Percentiles rank a stretch among this genome's conserved stretches.
Evolutionary conservation across 1,140 invertebrate species (phyloP).

Genomic region (Atta colombica): DNA sequence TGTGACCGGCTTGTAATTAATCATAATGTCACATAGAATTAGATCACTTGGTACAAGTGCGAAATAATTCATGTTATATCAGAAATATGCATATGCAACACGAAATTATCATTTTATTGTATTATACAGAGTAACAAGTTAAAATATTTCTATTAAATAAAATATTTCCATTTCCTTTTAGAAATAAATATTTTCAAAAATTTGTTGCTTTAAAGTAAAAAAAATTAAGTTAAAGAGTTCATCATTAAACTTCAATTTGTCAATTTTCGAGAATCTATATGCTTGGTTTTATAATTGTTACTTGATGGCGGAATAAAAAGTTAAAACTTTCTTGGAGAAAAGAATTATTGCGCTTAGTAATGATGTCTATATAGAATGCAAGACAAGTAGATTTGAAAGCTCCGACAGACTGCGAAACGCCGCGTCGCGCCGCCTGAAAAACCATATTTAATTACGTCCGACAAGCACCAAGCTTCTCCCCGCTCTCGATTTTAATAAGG

Average conservation of each 20-base stretch:
- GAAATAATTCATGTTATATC: constrained; percentile 29
- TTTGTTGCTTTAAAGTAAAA: neutral
- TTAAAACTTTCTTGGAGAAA: neutral
- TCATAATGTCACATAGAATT: neutral
- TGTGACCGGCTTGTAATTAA: constrained; percentile 4
- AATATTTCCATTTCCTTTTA: neutral
- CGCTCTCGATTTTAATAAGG: constrained; percentile 60
- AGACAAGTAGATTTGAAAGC: constrained; percentile 16
- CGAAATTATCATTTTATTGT: neutral
- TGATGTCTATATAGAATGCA: constrained; percentile 11
- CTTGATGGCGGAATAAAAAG: neutral
- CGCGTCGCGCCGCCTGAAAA: constrained; percentile 10
- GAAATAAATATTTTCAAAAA: neutral
- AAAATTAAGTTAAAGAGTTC: neutral
- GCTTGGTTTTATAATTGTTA: neutral
- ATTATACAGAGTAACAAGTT: neutral
- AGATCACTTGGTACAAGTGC: constrained; percentile 9
- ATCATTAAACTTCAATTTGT: neutral
- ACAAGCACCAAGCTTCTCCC: constrained; percentile 32
- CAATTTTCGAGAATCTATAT: neutral
- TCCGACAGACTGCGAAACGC: constrained; percentile 20
- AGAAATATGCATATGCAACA: neutral
- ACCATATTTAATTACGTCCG: constrained; percentile 59
- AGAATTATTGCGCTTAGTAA: constrained; percentile 18
- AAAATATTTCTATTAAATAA: neutral